Conservation (phyloP, 1,140 invertebrate species). For the Drosophila nannoptera region DNA sequence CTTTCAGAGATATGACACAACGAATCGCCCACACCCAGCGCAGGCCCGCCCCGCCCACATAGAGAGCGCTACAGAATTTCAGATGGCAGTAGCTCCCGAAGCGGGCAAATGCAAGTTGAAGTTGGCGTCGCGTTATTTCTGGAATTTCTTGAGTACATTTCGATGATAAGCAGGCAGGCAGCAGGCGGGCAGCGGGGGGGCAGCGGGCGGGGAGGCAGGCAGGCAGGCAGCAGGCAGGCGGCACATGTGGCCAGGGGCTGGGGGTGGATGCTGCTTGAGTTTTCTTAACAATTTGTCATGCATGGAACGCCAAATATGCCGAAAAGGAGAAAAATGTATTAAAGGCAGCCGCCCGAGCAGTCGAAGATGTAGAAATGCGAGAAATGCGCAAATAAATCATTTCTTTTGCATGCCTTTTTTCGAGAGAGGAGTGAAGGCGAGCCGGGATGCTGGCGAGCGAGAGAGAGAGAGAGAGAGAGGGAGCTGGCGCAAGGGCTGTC, state of each 20-base stretch:
- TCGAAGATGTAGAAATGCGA: constrained; percentile 69
- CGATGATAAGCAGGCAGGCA: constrained; percentile 64
- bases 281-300: constrained; percentile 77
- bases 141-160: constrained; percentile 77
- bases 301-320: constrained; percentile 75
- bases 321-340: constrained; percentile 74
- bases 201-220: no score
- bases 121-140: constrained; percentile 68
- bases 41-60: background rate
- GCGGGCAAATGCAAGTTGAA: constrained; percentile 46
- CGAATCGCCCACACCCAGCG: background rate
- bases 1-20: background rate
- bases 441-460: background rate
- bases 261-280: constrained; percentile 47
- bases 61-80: constrained; percentile 7
- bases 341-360: constrained; percentile 61
- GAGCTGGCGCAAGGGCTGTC: constrained; percentile 31
- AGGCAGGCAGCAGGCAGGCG: constrained; percentile 30
- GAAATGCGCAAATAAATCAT: constrained; percentile 72
- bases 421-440: no score
- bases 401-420: constrained; percentile 63
- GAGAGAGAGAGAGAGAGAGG: constrained; percentile 2
- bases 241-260: constrained; percentile 10
- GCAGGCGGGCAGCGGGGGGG: no score
- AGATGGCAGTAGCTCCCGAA: constrained; percentile 13